phyloP scores from a whole-genome alignment of 2,113 vertebrate genomes.

The Tragulus kanchil region DNA sequence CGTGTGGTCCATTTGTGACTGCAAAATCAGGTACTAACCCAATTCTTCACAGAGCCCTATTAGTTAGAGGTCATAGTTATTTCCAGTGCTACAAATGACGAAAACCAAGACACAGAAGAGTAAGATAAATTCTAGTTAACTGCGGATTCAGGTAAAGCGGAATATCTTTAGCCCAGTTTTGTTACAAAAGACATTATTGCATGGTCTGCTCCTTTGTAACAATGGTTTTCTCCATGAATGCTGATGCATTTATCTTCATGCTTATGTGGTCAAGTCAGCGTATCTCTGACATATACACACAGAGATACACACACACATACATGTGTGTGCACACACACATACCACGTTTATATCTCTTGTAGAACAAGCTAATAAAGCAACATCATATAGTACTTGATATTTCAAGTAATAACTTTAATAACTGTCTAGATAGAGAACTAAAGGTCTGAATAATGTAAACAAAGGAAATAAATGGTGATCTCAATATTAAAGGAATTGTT shows the following conservation, averaged over 20 bases:
- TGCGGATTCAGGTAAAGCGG: not conserved
- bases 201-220: not conserved
- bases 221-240: not conserved
- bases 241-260: not conserved
- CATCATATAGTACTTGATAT: not conserved
- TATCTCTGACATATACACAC: not conserved
- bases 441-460: not conserved
- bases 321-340: too few relatives aligned
- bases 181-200: not conserved
- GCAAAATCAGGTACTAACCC: not conserved
- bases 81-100: not conserved
- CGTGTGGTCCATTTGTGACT: too few relatives aligned
- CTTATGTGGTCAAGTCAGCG: not conserved
- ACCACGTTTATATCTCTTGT: constrained; percentile 20
- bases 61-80: not conserved
- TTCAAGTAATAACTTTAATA: constrained; percentile 16
- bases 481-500: constrained; percentile 37
- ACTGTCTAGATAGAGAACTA: constrained; percentile 4
- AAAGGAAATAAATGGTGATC: constrained; percentile 28
- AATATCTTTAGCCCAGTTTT: constrained; percentile 26
- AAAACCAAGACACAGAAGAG: constrained; percentile 8
- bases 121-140: constrained; percentile 3
- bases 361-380: constrained; percentile 28
- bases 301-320: not conserved
- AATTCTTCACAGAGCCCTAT: not conserved